Evolutionary conservation across 2,113 vertebrate genomes (phyloP).

Genomic region (Galbula dea): DNA sequence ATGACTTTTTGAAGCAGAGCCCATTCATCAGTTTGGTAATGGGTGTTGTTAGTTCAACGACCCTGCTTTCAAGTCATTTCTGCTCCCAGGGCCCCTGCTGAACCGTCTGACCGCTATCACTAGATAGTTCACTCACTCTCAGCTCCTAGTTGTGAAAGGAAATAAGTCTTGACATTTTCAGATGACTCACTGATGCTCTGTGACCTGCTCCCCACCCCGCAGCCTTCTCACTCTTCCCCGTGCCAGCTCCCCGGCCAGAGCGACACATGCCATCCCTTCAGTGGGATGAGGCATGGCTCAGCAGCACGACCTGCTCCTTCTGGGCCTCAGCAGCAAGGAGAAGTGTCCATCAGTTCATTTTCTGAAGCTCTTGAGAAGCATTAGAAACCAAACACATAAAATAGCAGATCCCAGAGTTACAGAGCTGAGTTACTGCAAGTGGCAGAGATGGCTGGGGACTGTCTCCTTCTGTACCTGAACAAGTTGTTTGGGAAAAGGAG

Average conservation of each 20-base stretch:
- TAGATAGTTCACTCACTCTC: not conserved
- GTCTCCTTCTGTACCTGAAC: not conserved
- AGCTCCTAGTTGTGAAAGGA: not conserved
- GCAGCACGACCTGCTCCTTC: not conserved
- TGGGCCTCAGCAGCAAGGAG: not conserved
- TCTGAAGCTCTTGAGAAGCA: not conserved
- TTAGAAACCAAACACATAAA: rapidly evolving
- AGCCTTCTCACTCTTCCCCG: rapidly evolving
- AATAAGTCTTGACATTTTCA: not conserved
- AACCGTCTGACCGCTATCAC: not conserved
- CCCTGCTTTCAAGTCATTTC: not conserved
- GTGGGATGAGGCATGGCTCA: rapidly evolving
- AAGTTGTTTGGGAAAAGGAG: not conserved
- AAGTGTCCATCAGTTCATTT: rapidly evolving
- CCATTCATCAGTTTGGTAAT: constrained; percentile 22
- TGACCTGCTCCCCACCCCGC: not conserved
- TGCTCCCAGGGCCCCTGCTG: not conserved
- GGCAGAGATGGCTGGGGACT: not conserved
- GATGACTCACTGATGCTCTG: not conserved
- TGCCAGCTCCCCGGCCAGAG: not conserved
- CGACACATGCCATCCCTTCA: not conserved
- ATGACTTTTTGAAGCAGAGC: constrained; percentile 17
- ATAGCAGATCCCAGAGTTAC: rapidly evolving
- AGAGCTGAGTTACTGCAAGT: not conserved
- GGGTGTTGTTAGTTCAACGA: constrained; percentile 5